These are phyloP conservation scores for Limnephilus lunatus DNA, from an alignment of 2,888 invertebrate species.

Conservation along the genomic window DNA sequence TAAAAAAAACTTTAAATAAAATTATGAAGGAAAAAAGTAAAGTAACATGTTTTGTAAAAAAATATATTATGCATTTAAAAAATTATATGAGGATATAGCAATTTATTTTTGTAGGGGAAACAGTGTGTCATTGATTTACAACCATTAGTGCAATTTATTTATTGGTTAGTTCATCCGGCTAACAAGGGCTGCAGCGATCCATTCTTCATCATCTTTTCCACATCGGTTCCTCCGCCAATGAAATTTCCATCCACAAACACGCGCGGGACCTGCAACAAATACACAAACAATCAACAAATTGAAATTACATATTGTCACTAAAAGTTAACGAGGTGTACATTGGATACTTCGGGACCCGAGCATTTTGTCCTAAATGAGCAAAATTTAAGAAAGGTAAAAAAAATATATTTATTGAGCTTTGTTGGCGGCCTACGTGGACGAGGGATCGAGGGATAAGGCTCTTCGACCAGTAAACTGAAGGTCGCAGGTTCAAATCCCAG, in stretches of 20 bases:
- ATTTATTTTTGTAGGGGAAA: not conserved
- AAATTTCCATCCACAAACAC: conserved; percentile 95
- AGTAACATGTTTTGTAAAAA: not conserved
- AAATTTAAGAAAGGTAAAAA: too few relatives aligned
- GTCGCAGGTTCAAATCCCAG: too few relatives aligned
- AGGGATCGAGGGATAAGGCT: too few relatives aligned
- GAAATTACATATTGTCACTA: not conserved
- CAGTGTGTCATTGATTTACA: not conserved
- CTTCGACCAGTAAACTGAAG: too few relatives aligned
- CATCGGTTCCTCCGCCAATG: conserved; percentile 95
- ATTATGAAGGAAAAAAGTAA: not conserved
- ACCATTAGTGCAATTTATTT: conserved; percentile 5
- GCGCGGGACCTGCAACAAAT: conserved; percentile 87
- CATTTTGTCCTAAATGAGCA: too few relatives aligned
- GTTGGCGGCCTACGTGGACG: too few relatives aligned
- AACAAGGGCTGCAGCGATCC: conserved; percentile 83
- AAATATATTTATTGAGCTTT: too few relatives aligned
- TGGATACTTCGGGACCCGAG: too few relatives aligned
- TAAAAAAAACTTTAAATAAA: conserved; percentile 17
- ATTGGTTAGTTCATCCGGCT: conserved; percentile 70
- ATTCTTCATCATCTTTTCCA: conserved; percentile 83
- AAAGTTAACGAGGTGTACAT: not conserved
- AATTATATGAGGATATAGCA: not conserved
- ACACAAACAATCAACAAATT: not conserved
- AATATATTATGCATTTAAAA: not conserved